These are phyloP conservation scores for Chrysina gloriosa DNA, from an alignment of 2,888 invertebrate species.

Conservation along the genomic window DNA sequence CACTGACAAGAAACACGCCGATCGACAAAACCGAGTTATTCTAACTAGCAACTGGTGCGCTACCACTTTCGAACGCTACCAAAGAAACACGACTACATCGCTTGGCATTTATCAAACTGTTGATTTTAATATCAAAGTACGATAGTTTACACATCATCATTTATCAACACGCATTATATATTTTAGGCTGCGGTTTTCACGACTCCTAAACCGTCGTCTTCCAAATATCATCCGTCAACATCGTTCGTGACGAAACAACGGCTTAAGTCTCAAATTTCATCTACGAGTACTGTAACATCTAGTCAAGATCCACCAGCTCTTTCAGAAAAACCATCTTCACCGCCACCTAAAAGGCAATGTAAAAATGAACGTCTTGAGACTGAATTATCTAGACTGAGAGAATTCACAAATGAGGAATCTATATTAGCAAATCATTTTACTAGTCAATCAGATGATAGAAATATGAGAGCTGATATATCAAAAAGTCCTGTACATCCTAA, in stretches of 20 bases:
- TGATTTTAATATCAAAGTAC: no score
- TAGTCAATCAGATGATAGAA: conserved; percentile 53
- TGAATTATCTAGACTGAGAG: conserved; percentile 53
- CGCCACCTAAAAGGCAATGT: conserved; percentile 58
- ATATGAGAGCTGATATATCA: conserved; percentile 52
- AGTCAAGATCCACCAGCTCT: conserved; percentile 59
- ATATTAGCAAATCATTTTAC: conserved; percentile 60
- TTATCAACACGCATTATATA: background rate
- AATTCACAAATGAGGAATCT: conserved; percentile 49
- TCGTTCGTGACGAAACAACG: conserved; percentile 1
- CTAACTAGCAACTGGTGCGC: no score
- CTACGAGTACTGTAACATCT: conserved; percentile 61
- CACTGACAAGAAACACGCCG: no score
- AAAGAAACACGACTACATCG: no score
- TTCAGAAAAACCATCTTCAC: conserved; percentile 52
- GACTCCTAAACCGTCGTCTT: conserved; percentile 55
- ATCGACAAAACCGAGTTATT: no score
- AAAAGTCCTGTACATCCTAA: conserved; percentile 70
- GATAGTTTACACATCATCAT: no score
- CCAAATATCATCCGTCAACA: conserved; percentile 47
- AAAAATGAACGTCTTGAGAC: conserved; percentile 55
- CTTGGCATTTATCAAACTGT: no score
- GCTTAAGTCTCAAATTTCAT: conserved; percentile 52
- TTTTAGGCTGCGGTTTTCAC: conserved; percentile 54
- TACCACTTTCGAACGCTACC: no score